Base-by-base conservation (phyloP, 64 coral and sea anemone genomes). In the Dendrophyllia cribrosa region DNA sequence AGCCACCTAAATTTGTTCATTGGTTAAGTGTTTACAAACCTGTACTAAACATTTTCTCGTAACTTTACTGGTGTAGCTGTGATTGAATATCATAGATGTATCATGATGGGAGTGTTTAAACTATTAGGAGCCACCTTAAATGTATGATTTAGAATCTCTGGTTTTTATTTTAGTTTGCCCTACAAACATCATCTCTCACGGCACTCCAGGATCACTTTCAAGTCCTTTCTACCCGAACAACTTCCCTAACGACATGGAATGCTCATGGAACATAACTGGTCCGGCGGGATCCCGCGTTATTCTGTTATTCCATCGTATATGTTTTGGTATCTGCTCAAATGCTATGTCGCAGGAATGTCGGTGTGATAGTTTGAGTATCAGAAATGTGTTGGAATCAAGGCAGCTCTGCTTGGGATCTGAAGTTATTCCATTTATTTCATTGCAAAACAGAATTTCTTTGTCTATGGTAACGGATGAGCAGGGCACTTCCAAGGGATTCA, bases 181-280 rank as follows among this genome's bases (percentile, higher is more conserved):
- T 9, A 6, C 5, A 11, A 82, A 82, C 26, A 17, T 82, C 22
- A 82, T 63, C 64, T 62, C 78, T 58, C 17, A 47, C 43, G 78
- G 43, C 24, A 63, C 78, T 20, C 6, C 58, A 82, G 78, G 78
- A 59, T 47, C 53, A 8, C 14, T 82, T 11, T 17, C 78, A 16
- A 82, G 78, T 48, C 78, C 78, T 44, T 64, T 19, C 43, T 82
- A 82, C 58, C 78, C 78, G 13, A 17, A 44, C 0, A 47, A 82
- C 26, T 63, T 62, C 20, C 78, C 58, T 6, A 82, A 62, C 43
- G 78, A 82, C 17, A 64, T 82, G 78, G 59, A 82, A 10, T 82
- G 78, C 26, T 63, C 78, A 9, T 82, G 78, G 78, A 82, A 82
- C 59, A 45, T 82, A 62, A 82, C 78, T 16, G 58, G 78, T 44